Conservation (phyloP, 1,140 invertebrate species). For the Orussus abietinus region DNA sequence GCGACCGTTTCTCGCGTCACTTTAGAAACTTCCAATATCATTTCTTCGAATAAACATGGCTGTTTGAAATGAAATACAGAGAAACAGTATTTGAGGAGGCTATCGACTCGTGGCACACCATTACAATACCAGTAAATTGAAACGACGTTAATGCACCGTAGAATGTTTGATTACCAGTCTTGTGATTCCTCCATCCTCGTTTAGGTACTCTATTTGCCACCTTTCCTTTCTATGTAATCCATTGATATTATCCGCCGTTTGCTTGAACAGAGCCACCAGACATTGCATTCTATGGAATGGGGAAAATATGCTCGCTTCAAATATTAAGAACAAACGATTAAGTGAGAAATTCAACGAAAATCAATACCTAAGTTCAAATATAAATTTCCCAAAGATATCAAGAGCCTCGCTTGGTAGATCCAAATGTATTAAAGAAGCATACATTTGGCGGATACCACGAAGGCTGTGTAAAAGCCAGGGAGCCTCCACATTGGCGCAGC, state of each 20-base stretch:
- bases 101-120: too few species aligned
- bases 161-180: slow-evolving; percentile 75
- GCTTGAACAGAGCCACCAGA: slow-evolving; percentile 79
- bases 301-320: slow-evolving; percentile 1
- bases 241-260: slow-evolving; percentile 75
- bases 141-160: too few species aligned
- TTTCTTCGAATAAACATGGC: slow-evolving; percentile 81
- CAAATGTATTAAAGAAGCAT: slow-evolving; percentile 65
- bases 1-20: slow-evolving; percentile 83
- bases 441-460: slow-evolving; percentile 66
- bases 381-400: slow-evolving; percentile 76
- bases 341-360: too few species aligned
- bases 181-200: slow-evolving; percentile 76
- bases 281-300: slow-evolving; percentile 67
- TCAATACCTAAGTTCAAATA: slow-evolving; percentile 73
- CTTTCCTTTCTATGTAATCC: slow-evolving; percentile 76
- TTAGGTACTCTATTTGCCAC: slow-evolving; percentile 83
- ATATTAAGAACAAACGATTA: too few species aligned
- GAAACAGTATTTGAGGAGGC: too few species aligned
- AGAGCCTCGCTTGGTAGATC: slow-evolving; percentile 79
- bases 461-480: slow-evolving; percentile 79
- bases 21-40: slow-evolving; percentile 78
- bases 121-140: too few species aligned
- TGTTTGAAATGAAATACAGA: slow-evolving; percentile 53
- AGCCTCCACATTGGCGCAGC: slow-evolving; percentile 56